Percentiles rank a stretch among this genome's conserved stretches.
These are phyloP conservation scores for Lutjanus argentimaculatus DNA, from an alignment of 2,797 vertebrate genomes.

Conservation along the genomic window DNA sequence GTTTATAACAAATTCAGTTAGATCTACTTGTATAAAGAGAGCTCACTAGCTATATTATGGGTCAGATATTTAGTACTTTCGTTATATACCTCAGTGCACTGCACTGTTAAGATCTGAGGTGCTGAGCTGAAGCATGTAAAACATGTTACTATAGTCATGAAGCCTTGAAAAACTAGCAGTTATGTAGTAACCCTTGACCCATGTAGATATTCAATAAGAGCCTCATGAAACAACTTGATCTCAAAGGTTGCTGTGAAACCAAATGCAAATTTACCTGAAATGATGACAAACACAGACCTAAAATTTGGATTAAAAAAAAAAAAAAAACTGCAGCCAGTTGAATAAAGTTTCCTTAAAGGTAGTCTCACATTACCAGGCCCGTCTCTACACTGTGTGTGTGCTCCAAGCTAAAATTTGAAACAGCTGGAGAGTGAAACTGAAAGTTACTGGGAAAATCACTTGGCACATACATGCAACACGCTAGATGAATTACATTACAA, in stretches of 20 bases:
- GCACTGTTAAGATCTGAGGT: not conserved
- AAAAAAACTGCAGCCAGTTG: not conserved
- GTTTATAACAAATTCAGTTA: no score
- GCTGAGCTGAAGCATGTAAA: not conserved
- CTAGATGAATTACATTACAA: not conserved
- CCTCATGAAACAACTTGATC: not conserved
- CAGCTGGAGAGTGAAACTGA: constrained; percentile 38
- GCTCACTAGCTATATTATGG: no score
- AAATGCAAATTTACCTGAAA: not conserved
- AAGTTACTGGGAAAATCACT: constrained; percentile 17
- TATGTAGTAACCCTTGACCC: not conserved
- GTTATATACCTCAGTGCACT: no score
- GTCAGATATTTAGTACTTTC: no score
- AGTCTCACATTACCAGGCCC: not conserved
- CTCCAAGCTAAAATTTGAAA: constrained; percentile 18
- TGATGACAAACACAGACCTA: not conserved
- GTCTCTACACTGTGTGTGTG: not conserved
- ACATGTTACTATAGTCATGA: no score
- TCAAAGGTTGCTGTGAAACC: not conserved
- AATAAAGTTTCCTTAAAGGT: not conserved
- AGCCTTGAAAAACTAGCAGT: not conserved
- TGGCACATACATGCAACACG: fast-evolving
- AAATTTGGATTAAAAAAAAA: not conserved
- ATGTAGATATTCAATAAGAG: not conserved
- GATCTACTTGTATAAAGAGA: no score